Conservation (phyloP, 2,113 vertebrate species). For the Rhipidura dahli region DNA sequence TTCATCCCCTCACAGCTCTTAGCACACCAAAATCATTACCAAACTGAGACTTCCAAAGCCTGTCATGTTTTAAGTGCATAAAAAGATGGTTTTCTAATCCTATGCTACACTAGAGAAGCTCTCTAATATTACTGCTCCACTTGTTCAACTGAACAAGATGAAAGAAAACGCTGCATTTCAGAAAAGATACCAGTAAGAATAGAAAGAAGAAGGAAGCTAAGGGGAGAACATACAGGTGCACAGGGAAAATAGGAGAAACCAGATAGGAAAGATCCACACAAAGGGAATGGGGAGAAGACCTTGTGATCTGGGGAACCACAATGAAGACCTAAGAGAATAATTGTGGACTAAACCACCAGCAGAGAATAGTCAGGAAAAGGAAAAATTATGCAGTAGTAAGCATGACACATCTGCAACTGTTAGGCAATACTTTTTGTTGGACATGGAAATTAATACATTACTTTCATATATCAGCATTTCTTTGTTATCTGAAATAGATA, state of each 20-base stretch:
- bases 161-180: neutral
- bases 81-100: neutral
- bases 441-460: neutral
- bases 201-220: neutral
- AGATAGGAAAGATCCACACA: neutral
- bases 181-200: neutral
- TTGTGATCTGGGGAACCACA: neutral
- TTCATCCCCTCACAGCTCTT: neutral
- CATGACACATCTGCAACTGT: neutral
- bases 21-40: neutral
- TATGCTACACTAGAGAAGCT: neutral
- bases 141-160: neutral
- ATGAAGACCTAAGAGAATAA: neutral
- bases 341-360: neutral
- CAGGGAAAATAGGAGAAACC: neutral
- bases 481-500: neutral
- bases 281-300: neutral
- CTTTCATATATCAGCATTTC: neutral
- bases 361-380: neutral
- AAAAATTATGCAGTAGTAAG: neutral
- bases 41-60: neutral
- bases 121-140: neutral
- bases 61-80: neutral
- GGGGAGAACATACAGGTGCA: neutral
- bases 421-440: neutral